phyloP scores from a whole-genome alignment of 2,888 invertebrate genomes.

The Eumerus sabulonum region DNA sequence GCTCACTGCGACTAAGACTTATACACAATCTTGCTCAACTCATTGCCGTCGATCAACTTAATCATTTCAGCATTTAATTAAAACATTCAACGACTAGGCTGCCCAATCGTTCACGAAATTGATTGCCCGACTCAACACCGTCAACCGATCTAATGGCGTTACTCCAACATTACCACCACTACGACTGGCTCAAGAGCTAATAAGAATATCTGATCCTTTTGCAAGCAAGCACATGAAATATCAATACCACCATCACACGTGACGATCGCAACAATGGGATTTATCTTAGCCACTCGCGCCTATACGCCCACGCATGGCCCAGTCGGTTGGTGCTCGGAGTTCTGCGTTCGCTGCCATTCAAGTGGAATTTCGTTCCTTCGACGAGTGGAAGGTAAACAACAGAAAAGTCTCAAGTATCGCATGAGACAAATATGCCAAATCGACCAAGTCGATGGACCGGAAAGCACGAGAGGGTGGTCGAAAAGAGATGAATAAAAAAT shows the following conservation, averaged over 20 bases:
- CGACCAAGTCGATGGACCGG: not conserved
- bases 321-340: constrained; percentile 11
- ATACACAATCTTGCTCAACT: no score
- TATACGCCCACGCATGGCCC: constrained; percentile 24
- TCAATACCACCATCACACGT: constrained; percentile 1
- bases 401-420: not conserved
- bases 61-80: constrained; percentile 10
- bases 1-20: no score
- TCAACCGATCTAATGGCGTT: not conserved
- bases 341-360: no score
- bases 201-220: constrained; percentile 21
- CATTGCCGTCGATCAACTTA: no score
- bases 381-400: constrained; percentile 36
- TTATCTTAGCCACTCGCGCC: constrained; percentile 20
- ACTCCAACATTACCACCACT: no score
- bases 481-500: constrained; percentile 32
- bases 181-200: not conserved
- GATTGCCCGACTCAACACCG: constrained; percentile 23
- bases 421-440: constrained; percentile 4
- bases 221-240: constrained; percentile 1
- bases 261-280: constrained; percentile 20
- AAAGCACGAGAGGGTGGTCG: constrained; percentile 15
- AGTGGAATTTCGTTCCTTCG: constrained; percentile 24
- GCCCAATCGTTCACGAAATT: constrained; percentile 29
- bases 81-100: constrained; percentile 11